These are phyloP conservation scores for Monochamus alternatus DNA, from an alignment of 2,888 invertebrate genomes.

Conservation along the genomic window DNA sequence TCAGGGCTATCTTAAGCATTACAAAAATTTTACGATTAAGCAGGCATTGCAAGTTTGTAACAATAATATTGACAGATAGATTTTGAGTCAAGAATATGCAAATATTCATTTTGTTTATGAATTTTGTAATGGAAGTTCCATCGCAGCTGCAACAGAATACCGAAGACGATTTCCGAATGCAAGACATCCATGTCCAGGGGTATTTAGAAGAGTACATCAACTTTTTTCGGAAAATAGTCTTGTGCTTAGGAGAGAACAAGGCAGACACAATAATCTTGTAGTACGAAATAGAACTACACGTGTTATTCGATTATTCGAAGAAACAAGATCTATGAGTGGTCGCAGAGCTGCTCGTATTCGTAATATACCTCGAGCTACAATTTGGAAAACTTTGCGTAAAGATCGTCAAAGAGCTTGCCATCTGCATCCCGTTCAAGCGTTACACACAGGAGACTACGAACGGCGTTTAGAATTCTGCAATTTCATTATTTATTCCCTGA, in stretches of 20 bases:
- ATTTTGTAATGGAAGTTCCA: background rate
- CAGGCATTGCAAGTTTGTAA: no score
- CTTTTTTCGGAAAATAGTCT: conserved; percentile 1
- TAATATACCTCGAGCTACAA: no score
- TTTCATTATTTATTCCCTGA: background rate
- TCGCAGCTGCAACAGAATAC: background rate
- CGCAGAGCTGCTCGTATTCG: background rate
- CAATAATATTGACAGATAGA: no score
- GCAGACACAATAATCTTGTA: background rate
- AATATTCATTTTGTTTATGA: conserved; percentile 1
- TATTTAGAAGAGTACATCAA: background rate
- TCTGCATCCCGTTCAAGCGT: background rate
- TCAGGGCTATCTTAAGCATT: no score
- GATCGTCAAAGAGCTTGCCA: background rate
- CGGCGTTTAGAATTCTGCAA: background rate
- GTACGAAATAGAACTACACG: background rate
- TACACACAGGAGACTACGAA: background rate
- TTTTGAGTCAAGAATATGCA: background rate
- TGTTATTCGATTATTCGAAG: background rate
- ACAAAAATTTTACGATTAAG: no score
- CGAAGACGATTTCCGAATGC: conserved; percentile 2
- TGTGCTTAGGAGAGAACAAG: background rate
- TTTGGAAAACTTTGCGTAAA: no score
- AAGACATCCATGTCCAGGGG: background rate
- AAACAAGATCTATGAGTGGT: background rate